Conservation (phyloP, 2,797 vertebrate genomes). For the Siniperca undulata region DNA sequence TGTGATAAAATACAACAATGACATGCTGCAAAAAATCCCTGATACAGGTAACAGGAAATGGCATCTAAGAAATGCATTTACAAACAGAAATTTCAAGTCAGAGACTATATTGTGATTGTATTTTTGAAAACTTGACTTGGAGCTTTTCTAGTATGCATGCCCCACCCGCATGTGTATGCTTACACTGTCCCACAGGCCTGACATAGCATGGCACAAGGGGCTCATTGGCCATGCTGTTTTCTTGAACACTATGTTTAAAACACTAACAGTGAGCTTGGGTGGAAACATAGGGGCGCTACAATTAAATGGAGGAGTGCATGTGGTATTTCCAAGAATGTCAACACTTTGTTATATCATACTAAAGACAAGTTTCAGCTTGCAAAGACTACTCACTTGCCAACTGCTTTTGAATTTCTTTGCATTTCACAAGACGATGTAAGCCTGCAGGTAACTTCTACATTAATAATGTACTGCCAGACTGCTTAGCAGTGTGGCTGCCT, state of each 20-base stretch:
- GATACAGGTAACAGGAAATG: neutral
- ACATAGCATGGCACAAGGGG: neutral
- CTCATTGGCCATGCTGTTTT: neutral
- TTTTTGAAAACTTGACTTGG: neutral
- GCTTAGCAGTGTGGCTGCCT: neutral
- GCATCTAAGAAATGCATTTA: neutral
- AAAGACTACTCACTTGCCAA: neutral
- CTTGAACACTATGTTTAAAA: neutral
- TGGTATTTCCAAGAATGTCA: constrained; percentile 14
- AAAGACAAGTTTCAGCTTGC: neutral
- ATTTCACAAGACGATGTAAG: neutral
- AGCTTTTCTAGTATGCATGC: neutral
- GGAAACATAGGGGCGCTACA: neutral
- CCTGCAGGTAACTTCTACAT: neutral
- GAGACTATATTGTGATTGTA: neutral
- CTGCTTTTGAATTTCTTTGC: neutral
- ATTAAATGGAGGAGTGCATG: neutral
- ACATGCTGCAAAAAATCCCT: neutral
- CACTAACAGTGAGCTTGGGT: neutral
- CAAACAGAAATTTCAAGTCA: neutral
- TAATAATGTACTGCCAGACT: neutral
- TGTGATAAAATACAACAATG: neutral
- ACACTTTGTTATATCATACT: neutral
- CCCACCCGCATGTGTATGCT: neutral
- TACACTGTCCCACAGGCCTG: neutral